Evolutionary conservation across 1,140 invertebrate species (phyloP), one percentile per base, ranked within the genome.

Genomic region (Drosophila orena): DNA sequence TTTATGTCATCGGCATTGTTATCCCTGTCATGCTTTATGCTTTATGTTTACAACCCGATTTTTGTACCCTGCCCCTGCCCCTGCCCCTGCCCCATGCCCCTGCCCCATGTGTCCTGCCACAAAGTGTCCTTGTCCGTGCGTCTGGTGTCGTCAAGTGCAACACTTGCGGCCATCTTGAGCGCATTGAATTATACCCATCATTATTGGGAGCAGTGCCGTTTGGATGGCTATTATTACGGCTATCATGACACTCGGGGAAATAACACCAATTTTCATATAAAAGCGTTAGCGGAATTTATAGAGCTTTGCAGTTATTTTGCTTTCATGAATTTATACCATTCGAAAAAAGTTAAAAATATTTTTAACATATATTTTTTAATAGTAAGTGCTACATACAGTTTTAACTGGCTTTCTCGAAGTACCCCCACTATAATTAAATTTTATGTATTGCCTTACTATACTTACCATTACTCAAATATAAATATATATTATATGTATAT

Each of bases 11-110:
- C 74, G 59, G 66, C 76, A 77, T 78, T 78, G 76, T 78, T 78
- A 78, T 78, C 76, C 76, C 52, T 77, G 76, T 78, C 76, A 78
- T 78, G 76, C 75, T 78, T 77, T 77, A 71, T 77, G 76, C 76
- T 30, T 30, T 66, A 78, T 78, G 76, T 78, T 78, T 78, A 78
- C 76, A 78, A 72, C 66, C 75, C 74, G 74, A 78, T 77, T 78
- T 77, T 78, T 54, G 44, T 64, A 24, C 24, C 24, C 24, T 24
- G 24, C 24, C 24, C 24, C 24, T 24, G 22, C 49, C 27, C 64
- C 54, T 17, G 7, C 15, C 3, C 7, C 54, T 1, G 8, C 14
- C 37, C 15, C 42, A 11, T 20, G 3, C 15, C 3, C 7, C 54
- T 1, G 8, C 14, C 37, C 15, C 42, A 11, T 20, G 3, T 11